Conservation (phyloP, 2,797 vertebrate genomes). For the Botia kubotai region DNA sequence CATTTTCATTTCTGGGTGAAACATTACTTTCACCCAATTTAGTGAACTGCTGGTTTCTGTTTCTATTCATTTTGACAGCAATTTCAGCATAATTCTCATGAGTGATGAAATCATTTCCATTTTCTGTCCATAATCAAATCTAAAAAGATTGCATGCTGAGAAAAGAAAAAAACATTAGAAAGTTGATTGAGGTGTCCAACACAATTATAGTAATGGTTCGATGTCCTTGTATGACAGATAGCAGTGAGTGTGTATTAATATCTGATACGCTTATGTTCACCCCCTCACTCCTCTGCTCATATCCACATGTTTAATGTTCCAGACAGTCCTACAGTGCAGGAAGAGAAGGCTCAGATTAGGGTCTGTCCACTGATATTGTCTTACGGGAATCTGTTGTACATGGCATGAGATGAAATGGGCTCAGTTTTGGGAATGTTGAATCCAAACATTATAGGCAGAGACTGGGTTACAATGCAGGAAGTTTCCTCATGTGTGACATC, state of each 20-base stretch:
- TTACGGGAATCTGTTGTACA: conserved; percentile 52
- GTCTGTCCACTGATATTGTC: conserved; percentile 37
- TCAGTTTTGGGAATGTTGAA: conserved; percentile 44
- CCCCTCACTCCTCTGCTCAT: conserved; percentile 5
- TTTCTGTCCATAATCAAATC: not conserved
- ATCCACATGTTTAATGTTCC: conserved; percentile 48
- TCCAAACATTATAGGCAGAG: conserved; percentile 50
- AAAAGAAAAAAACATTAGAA: not conserved
- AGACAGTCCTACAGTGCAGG: conserved; percentile 51
- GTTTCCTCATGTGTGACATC: conserved; percentile 52
- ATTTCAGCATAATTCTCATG: not conserved
- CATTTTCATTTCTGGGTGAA: too few relatives aligned
- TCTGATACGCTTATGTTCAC: conserved; percentile 36
- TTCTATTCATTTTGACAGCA: not conserved
- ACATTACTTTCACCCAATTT: too few relatives aligned
- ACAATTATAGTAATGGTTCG: not conserved
- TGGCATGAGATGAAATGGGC: conserved; percentile 58
- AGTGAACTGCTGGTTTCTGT: not conserved
- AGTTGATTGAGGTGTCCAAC: not conserved
- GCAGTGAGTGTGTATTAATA: conserved; percentile 14
- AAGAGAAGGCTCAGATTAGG: conserved; percentile 45
- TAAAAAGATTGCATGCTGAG: not conserved
- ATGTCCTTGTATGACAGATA: conserved; percentile 36
- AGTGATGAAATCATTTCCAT: not conserved
- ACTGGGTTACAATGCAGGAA: conserved; percentile 57